Evolutionary conservation across 2,888 invertebrate species (phyloP), one percentile per base, ranked within the genome.

Genomic region (Cremastobaeus sp.): DNA sequence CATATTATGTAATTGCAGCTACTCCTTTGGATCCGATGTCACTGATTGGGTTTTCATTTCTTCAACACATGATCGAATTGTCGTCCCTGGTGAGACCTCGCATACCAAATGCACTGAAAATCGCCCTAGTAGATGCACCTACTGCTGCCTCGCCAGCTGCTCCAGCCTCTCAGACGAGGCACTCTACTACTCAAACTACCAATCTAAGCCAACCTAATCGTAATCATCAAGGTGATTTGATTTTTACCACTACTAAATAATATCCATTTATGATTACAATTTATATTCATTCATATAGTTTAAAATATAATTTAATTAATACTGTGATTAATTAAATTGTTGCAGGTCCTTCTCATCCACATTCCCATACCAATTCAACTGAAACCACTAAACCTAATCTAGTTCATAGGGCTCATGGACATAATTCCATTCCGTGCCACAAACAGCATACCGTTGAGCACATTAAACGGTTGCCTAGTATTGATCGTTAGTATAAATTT

Each of bases 151-250:
- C 41, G 0, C 3, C 12, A 18, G n/a, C 45, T 12, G 73, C 76
- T 18, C 84, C 83, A 68, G 82, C 81, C 2, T 85, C 82, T 5
- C 86, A 87, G 73, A 87, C 83, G 5, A 84, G 85, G 75, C 86
- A 87, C 75, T 86, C 86, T 28, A 87, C 85, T 3, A 87, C 87
- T 0, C 87, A 87, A 78, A 87, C 87, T 18, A 77, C 82, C n/a
- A 83, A 68, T 43, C 68, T 77, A 17, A 71, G 66, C 64, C 84
- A 85, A 50, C 83, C 79, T 79, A 83, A 85, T 62, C 41, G 43
- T 9, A 64, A 77, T 37, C 82, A 83, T 75, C 83, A 80, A 72
- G 83, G 84, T 79, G 3, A 35, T 15, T 35, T 35, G n/a, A n/a
- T n/a, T n/a, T n/a, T n/a, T n/a, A n/a, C n/a, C n/a, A n/a, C n/a